Conservation (phyloP, 2,888 invertebrate genomes). For the Cinara cedri region DNA sequence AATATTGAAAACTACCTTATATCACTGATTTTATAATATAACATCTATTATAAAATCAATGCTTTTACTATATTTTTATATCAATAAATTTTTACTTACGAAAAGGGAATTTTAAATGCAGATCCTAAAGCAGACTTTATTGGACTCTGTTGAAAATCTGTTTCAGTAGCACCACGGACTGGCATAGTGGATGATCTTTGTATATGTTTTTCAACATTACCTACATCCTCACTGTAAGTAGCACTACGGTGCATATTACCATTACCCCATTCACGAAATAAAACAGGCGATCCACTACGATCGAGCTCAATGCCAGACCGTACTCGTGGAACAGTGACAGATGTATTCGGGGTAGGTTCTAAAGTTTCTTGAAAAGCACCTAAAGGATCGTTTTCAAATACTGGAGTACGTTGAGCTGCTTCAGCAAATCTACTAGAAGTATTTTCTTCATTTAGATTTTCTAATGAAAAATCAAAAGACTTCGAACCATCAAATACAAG, state of each 20-base stretch:
- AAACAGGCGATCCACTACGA: slow-evolving; percentile 66
- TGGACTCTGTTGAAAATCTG: slow-evolving; percentile 59
- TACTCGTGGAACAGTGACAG: slow-evolving; percentile 57
- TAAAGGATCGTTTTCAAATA: slow-evolving; percentile 89
- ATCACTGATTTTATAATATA: too few relatives aligned
- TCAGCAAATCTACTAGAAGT: slow-evolving; percentile 33
- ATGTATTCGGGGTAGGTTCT: slow-evolving; percentile 40
- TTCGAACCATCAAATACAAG: slow-evolving; percentile 44
- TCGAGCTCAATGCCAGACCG: slow-evolving; percentile 60
- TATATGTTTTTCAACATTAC: slow-evolving; percentile 48
- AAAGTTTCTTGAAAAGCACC: slow-evolving; percentile 71
- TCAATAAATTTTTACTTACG: slow-evolving; percentile 67
- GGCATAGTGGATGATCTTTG: slow-evolving; percentile 69
- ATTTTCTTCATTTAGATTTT: slow-evolving; percentile 53
- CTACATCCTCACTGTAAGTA: slow-evolving; percentile 57
- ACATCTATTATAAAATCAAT: too few relatives aligned
- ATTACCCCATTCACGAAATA: slow-evolving; percentile 65
- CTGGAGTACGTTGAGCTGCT: slow-evolving; percentile 69
- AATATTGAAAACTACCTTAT: background rate
- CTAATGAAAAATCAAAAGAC: slow-evolving; percentile 45
- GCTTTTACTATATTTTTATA: background rate
- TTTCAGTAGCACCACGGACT: slow-evolving; percentile 61
- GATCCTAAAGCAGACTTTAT: slow-evolving; percentile 71
- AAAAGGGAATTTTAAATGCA: slow-evolving; percentile 83
- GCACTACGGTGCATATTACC: slow-evolving; percentile 59